Conservation (phyloP, 2,888 invertebrate genomes). For the Acleris emargana region DNA sequence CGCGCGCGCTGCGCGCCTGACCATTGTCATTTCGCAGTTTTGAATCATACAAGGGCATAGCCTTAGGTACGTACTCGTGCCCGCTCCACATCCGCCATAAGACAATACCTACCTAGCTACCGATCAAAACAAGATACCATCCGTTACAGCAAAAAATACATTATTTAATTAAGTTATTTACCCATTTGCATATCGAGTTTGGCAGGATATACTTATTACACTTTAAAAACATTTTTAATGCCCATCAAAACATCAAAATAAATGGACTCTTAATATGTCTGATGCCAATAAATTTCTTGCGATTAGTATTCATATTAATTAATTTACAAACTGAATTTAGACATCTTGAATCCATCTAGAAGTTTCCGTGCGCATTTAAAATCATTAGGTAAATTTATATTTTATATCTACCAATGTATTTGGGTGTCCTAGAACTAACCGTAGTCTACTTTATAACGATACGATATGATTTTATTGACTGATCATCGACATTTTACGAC, state of each 20-base stretch:
- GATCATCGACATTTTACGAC: too few species aligned
- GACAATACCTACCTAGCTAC: conserved; percentile 16
- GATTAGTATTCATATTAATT: not conserved
- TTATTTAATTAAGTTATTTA: conserved; percentile 32
- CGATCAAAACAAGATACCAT: conserved; percentile 27
- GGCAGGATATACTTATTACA: conserved; percentile 35
- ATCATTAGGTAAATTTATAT: too few species aligned
- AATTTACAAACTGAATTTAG: too few species aligned
- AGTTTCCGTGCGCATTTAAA: too few species aligned
- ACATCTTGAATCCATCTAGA: too few species aligned
- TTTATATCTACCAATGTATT: too few species aligned
- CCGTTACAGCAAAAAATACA: conserved; percentile 17
- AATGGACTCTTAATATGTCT: conserved; percentile 7
- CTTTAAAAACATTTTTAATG: conserved; percentile 19
- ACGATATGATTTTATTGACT: too few species aligned
- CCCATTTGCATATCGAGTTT: conserved; percentile 45
- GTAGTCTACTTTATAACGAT: too few species aligned
- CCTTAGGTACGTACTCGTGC: conserved; percentile 34
- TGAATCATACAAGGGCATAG: conserved; percentile 48
- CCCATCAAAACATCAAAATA: conserved; percentile 1
- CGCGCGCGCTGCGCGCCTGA: conserved; percentile 41
- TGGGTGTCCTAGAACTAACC: too few species aligned
- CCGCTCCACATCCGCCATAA: conserved; percentile 53
- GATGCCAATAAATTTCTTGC: conserved; percentile 19
- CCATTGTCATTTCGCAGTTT: conserved; percentile 50